Evolutionary conservation across 1,140 invertebrate species (phyloP).

Genomic region (Holotrichia oblita): DNA sequence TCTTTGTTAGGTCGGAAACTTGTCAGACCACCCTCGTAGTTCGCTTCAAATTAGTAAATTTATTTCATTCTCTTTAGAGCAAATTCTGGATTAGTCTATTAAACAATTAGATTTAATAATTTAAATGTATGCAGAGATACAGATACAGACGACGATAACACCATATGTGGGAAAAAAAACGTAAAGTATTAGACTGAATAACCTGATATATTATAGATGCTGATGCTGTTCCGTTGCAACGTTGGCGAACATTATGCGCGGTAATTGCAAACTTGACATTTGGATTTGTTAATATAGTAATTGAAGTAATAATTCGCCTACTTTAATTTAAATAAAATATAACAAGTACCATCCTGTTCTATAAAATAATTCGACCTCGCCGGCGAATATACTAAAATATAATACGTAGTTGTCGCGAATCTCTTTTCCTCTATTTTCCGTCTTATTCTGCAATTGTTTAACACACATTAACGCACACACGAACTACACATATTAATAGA

Average conservation of each 20-base stretch:
- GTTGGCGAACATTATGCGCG: not conserved
- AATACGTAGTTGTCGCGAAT: constrained; percentile 3
- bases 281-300: constrained; percentile 54
- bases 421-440: not conserved
- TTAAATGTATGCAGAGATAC: too few relatives aligned
- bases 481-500: not conserved
- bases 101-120: too few relatives aligned
- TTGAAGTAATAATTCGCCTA: constrained; percentile 57
- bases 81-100: too few relatives aligned
- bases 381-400: constrained; percentile 16
- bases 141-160: too few relatives aligned
- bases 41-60: too few relatives aligned
- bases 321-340: constrained; percentile 59
- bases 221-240: not conserved
- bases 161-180: too few relatives aligned
- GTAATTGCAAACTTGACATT: constrained; percentile 41
- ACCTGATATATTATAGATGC: not conserved
- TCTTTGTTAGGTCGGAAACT: too few relatives aligned
- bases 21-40: too few relatives aligned
- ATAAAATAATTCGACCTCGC: constrained; percentile 52
- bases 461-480: not conserved
- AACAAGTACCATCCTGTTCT: constrained; percentile 56
- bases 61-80: too few relatives aligned
- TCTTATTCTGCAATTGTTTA: not conserved
- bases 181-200: too few relatives aligned